Conservation (phyloP, 2,797 vertebrate genomes). For the Pangasius krempfi region DNA sequence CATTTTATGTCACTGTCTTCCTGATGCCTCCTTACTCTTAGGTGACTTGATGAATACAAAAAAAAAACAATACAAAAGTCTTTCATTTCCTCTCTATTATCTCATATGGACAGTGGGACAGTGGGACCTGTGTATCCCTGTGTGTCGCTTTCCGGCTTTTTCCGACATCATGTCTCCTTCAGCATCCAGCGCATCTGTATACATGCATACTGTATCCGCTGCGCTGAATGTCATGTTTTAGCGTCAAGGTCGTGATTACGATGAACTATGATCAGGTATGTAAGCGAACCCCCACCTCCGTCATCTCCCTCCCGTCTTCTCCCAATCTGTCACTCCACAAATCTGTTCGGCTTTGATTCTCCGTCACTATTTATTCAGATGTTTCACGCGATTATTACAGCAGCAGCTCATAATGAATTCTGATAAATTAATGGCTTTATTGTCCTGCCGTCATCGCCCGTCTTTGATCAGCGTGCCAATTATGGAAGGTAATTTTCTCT, state of each 20-base stretch:
- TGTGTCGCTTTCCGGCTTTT: not conserved
- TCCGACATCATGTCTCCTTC: not conserved
- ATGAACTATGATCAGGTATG: slow-evolving; percentile 69
- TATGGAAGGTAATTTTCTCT: slow-evolving; percentile 88
- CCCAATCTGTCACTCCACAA: slow-evolving; percentile 62
- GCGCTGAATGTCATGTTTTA: slow-evolving; percentile 61
- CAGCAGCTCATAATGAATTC: slow-evolving; percentile 76
- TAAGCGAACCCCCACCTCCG: slow-evolving; percentile 53
- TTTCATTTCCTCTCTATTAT: not conserved
- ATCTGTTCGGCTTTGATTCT: slow-evolving; percentile 74
- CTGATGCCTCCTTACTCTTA: not conserved
- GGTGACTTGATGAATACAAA: not conserved
- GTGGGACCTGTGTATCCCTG: not conserved
- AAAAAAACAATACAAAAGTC: not conserved
- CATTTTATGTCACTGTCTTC: not conserved
- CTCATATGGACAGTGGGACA: not conserved
- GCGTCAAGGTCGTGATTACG: slow-evolving; percentile 70
- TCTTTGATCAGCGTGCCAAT: slow-evolving; percentile 94
- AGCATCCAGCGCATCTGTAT: not conserved
- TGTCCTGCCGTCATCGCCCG: slow-evolving; percentile 75
- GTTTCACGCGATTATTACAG: slow-evolving; percentile 69
- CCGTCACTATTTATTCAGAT: slow-evolving; percentile 76
- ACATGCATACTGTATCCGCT: not conserved
- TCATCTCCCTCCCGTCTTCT: slow-evolving; percentile 11
- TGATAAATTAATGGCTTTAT: slow-evolving; percentile 82